phyloP scores from a whole-genome alignment of 2,113 vertebrate species.

The Pionites leucogaster region DNA sequence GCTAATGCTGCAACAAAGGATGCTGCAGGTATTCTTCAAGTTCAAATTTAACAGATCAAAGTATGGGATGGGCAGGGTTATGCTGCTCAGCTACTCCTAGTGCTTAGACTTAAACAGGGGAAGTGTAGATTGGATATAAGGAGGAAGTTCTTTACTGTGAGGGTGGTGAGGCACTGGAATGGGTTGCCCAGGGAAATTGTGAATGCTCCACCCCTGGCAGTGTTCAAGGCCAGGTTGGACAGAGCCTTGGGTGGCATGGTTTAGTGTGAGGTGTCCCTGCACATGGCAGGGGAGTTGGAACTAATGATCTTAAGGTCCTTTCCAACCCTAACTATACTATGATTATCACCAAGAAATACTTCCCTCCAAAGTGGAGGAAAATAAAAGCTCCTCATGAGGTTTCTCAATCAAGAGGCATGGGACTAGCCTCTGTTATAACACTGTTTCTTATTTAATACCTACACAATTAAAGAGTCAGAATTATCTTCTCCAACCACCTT shows the following conservation, averaged over 20 bases:
- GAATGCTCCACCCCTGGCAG: too few species aligned
- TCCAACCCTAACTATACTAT: too few species aligned
- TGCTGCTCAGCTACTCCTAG: background rate
- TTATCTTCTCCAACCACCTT: background rate
- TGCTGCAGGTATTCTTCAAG: background rate
- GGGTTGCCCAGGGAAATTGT: too few species aligned
- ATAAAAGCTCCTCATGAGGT: background rate
- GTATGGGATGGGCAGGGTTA: accelerated
- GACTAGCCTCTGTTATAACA: background rate
- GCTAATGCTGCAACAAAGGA: background rate
- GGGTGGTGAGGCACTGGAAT: too few species aligned
- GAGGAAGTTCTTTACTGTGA: too few species aligned
- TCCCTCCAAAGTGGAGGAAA: background rate
- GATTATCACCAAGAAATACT: background rate
- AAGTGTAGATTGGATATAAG: too few species aligned
- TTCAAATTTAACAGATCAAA: background rate
- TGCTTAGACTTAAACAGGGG: background rate
- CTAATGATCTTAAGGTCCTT: too few species aligned
- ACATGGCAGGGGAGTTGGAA: too few species aligned
- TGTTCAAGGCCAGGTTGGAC: too few species aligned
- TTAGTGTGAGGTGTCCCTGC: too few species aligned
- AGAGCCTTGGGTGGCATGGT: too few species aligned
- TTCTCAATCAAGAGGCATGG: background rate
- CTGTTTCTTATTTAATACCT: background rate
- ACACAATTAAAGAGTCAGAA: background rate